Evolutionary conservation across 2,888 invertebrate species (phyloP), one percentile per base, ranked within the genome.

Genomic region (Aelia acuminata): DNA sequence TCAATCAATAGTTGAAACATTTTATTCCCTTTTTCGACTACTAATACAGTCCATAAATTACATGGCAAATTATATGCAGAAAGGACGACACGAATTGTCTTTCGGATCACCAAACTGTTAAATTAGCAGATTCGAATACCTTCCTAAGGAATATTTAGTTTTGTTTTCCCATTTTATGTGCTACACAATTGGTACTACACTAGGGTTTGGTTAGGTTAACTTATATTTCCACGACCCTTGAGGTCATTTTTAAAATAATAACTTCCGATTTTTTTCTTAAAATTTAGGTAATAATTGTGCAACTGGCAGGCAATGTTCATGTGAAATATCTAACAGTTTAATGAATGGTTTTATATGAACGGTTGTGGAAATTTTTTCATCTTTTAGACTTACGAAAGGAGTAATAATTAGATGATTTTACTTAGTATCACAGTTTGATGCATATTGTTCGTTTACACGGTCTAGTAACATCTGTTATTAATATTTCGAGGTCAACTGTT

Each of bases 11-110:
- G 4, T 15, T 70, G 35, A 35, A 18, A 63, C 35, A 35, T 70
- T 70, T 70, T 35, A 31, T 70, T 35, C 18, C 18, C 63, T 70
- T 18, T 1, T 70, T 31, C 31, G 31, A 35, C 7, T 18, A 70
- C 31, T 70, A 70, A 35, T 35, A 31, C 35, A 35, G 18, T 70
- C 8, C 35, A 70, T 18, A 70, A 31, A 13, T 31, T 70, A 20
- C 63, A 31, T 18, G 63, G 63, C 18, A 35, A 70, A 70, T 70
- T 70, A 35, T 43, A n/a, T n/a, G 10, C 80, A 18, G n/a, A n/a
- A 47, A 47, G 80, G 80, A 80, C 80, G 80, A 43, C 80, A 47
- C 80, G 80, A 80, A 80, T 80, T 15, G 80, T 11, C 4, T 80
- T 80, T 80, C 80, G 43, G 80, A n/a, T 13, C 11, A 3, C 11